Conservation (phyloP, 1,140 invertebrate genomes). For the Protaetia brevitarsis region DNA sequence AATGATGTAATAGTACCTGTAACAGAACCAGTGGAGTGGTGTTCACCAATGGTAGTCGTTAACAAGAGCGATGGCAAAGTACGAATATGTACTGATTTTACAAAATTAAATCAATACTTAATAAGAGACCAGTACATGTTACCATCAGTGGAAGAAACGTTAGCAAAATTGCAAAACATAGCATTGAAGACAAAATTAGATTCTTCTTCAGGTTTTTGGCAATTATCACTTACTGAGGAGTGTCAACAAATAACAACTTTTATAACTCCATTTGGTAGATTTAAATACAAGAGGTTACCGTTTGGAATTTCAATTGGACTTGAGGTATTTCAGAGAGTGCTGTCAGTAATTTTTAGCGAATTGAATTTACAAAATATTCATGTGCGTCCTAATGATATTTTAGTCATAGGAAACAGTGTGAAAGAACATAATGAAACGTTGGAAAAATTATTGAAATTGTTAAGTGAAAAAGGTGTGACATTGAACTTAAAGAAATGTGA, state of each 20-base stretch:
- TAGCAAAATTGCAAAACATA: background rate
- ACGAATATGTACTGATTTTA: no score
- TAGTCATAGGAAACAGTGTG: background rate
- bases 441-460: no score
- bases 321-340: no score
- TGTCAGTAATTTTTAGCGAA: background rate
- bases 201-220: no score
- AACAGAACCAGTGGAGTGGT: background rate
- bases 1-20: background rate
- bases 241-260: no score
- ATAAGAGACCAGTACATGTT: background rate
- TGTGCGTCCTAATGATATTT: background rate
- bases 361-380: background rate
- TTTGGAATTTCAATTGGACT: no score
- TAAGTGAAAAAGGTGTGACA: slow-evolving; percentile 1
- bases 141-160: background rate
- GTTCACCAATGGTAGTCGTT: background rate
- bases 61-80: no score
- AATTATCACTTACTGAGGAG: no score
- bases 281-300: no score
- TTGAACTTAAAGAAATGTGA: slow-evolving; percentile 22
- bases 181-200: background rate
- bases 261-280: no score
- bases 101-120: no score
- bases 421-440: background rate